Evolutionary conservation across 2,113 vertebrate genomes (phyloP).

Genomic region (Dicaeum eximium): DNA sequence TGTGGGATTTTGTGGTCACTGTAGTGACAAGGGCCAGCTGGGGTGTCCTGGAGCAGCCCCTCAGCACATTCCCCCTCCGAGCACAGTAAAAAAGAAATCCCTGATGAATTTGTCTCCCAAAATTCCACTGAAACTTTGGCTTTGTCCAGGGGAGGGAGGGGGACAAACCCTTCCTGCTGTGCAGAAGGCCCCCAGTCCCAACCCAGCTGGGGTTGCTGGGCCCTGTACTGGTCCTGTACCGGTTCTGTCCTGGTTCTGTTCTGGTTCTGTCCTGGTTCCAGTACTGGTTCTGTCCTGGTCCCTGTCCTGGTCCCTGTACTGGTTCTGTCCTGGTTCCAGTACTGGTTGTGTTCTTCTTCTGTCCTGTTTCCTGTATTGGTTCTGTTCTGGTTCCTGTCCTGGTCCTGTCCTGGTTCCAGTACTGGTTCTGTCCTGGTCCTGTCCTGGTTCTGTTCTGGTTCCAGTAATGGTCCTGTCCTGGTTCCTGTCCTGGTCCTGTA

Average conservation of each 20-base stretch:
- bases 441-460: no score
- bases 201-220: neutral
- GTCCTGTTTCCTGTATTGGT: no score
- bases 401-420: no score
- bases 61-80: fast-evolving
- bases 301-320: neutral
- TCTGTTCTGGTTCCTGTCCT: no score
- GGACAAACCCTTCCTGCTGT: neutral
- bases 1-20: neutral
- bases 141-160: neutral
- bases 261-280: neutral
- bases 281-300: neutral
- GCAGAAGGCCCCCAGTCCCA: neutral
- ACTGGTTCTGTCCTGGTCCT: no score
- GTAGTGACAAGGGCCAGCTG: fast-evolving
- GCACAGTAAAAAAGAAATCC: neutral
- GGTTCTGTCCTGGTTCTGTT: neutral
- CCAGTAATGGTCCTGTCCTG: no score
- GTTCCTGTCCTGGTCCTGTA: no score
- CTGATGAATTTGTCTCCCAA: fast-evolving
- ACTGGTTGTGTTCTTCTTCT: no score
- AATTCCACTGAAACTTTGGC: fast-evolving
- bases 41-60: neutral
- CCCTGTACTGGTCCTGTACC: neutral
- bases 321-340: no score